Evolutionary conservation across 1,140 invertebrate genomes (phyloP), one percentile per base, ranked within the genome.

Genomic region (Caligus rogercresseyi): DNA sequence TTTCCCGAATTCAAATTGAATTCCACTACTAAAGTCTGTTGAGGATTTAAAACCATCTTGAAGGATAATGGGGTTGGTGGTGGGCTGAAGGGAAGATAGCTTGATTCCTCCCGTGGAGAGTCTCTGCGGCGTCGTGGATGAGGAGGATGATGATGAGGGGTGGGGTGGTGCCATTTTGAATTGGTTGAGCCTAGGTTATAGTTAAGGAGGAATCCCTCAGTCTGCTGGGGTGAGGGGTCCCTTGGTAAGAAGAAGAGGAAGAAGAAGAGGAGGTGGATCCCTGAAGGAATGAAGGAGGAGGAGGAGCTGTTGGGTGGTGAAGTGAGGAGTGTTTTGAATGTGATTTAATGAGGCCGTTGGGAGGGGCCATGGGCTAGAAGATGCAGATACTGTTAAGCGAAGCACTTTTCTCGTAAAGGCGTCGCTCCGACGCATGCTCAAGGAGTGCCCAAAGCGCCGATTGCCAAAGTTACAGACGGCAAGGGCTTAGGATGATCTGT

Each of bases 401-500:
- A 63, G 19, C 18, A 63, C 7, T 51, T 63, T 63, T 63, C 61
- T 54, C 14, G 61, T 63, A 14, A 63, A 19, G 16, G 23, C 18
- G 14, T 63, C 19, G n/a, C 18, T n/a, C 52, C 61, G 18, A 26
- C 43, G 23, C 18, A 54, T 26, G 19, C 25, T 53, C 16, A 63
- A 57, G 13, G 25, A 23, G 3, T 51, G 23, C 16, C 55, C 61
- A 2, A 63, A 19, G 16, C 61, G 52, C 1, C 52, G 51, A 23
- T 20, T 54, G 14, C 61, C 61, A 55, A 63, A 63, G 2, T 20
- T 23, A 26, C 61, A 63, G 21, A 63, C 54, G 20, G 61, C 61
- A 63, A 26, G 18, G 61, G 61, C 21, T 55, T 54, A 2, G 61
- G 61, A 25, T 63, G 61, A 25, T 63, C 61, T 59, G 53, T 60